These are phyloP conservation scores for Eremophila alpestris DNA, from an alignment of 2,797 vertebrate genomes.

Conservation along the genomic window DNA sequence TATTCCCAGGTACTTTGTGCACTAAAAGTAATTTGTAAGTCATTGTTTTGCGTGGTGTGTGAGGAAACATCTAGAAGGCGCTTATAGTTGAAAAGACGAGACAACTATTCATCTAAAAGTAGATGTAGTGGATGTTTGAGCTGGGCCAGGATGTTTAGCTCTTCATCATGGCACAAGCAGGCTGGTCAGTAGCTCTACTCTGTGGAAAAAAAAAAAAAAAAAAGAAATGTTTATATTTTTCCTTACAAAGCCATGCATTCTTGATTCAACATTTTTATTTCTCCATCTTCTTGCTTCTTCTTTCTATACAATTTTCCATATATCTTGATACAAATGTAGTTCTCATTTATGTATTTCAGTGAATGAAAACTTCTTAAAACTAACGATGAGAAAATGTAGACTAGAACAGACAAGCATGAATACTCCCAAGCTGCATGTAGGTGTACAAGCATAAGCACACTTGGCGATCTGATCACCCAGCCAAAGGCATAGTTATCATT, in stretches of 20 bases:
- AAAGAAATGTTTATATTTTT: background rate
- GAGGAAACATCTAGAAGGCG: background rate
- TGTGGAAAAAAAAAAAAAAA: background rate
- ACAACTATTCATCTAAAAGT: background rate
- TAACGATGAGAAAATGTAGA: background rate
- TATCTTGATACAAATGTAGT: background rate
- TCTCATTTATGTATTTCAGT: background rate
- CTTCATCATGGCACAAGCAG: background rate
- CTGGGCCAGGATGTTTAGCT: background rate
- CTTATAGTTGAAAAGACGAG: background rate
- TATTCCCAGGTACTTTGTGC: background rate
- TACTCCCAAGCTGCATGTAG: background rate
- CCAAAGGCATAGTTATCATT: background rate
- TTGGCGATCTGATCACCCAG: background rate
- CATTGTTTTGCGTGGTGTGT: background rate
- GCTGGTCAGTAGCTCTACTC: background rate
- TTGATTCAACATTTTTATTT: background rate
- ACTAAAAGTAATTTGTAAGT: background rate
- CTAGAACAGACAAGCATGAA: background rate
- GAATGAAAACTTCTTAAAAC: background rate
- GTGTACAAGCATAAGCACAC: background rate
- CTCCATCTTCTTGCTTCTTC: background rate
- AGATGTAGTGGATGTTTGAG: background rate
- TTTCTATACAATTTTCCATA: background rate
- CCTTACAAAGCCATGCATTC: background rate